Conservation (phyloP, 2,888 invertebrate species). For the Oeneis ivallda region DNA sequence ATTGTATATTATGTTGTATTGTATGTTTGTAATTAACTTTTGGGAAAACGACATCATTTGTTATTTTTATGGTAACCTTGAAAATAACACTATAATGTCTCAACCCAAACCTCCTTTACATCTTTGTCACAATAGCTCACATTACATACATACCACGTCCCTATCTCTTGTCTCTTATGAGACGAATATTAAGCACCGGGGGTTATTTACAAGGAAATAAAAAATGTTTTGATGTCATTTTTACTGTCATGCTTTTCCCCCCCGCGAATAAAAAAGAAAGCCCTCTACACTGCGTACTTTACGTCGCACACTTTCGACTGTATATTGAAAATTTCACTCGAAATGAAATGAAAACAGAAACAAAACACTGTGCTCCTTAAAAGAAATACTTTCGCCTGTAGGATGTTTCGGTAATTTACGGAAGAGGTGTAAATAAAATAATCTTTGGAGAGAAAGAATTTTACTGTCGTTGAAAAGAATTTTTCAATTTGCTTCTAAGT, state of each 20-base stretch:
- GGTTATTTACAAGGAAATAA: slow-evolving; percentile 68
- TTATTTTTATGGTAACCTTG: neutral
- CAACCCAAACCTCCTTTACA: slow-evolving; percentile 20
- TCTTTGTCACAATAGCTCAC: slow-evolving; percentile 43
- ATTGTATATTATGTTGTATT: no score
- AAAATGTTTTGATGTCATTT: slow-evolving; percentile 61
- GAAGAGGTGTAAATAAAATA: slow-evolving; percentile 4
- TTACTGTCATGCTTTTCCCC: slow-evolving; percentile 46
- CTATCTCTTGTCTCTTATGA: slow-evolving; percentile 61
- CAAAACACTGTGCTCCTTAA: neutral
- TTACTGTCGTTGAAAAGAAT: neutral
- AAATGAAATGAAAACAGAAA: slow-evolving; percentile 30
- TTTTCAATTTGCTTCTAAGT: neutral
- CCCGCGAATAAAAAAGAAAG: slow-evolving; percentile 39
- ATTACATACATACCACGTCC: slow-evolving; percentile 61
- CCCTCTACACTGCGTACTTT: slow-evolving; percentile 16
- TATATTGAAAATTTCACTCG: slow-evolving; percentile 27
- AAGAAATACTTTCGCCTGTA: neutral
- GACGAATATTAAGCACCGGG: slow-evolving; percentile 68
- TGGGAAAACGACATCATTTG: no score
- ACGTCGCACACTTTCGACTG: neutral
- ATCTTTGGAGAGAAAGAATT: neutral
- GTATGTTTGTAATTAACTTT: no score
- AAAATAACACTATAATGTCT: neutral
- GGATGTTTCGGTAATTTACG: slow-evolving; percentile 4